These are phyloP conservation scores for Autographa gamma DNA, from an alignment of 2,888 invertebrate species.

Conservation along the genomic window DNA sequence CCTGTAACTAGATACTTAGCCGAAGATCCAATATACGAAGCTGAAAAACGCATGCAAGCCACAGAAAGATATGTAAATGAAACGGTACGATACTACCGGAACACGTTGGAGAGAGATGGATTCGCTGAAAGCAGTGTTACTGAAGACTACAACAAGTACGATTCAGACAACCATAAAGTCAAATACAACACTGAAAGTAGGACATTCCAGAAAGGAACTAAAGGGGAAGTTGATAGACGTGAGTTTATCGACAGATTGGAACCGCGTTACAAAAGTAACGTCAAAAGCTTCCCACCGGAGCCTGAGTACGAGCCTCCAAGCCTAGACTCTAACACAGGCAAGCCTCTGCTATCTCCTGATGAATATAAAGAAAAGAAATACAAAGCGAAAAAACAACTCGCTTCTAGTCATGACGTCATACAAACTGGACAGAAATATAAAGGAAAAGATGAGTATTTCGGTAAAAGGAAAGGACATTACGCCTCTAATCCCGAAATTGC, in stretches of 20 bases:
- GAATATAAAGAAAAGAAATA: constrained; percentile 88
- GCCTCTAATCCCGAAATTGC: constrained; percentile 90
- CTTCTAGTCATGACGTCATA: constrained; percentile 85
- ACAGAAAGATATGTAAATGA: constrained; percentile 89
- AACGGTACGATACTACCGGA: constrained; percentile 88
- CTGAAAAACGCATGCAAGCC: constrained; percentile 85
- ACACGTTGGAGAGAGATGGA: constrained; percentile 88
- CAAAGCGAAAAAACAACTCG: constrained; percentile 81
- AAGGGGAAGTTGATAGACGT: constrained; percentile 79
- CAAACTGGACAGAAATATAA: constrained; percentile 84
- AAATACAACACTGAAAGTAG: constrained; percentile 84
- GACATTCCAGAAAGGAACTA: constrained; percentile 76
- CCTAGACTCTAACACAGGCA: constrained; percentile 88
- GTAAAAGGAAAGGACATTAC: constrained; percentile 87
- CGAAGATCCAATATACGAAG: constrained; percentile 84
- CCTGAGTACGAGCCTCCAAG: constrained; percentile 91
- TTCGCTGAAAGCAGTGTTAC: constrained; percentile 86
- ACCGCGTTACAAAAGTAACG: constrained; percentile 73
- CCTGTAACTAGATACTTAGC: constrained; percentile 84
- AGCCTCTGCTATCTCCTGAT: constrained; percentile 90
- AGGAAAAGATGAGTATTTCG: constrained; percentile 82
- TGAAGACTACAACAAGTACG: constrained; percentile 86
- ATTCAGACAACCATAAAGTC: constrained; percentile 81
- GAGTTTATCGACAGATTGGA: constrained; percentile 78
- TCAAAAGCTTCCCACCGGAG: constrained; percentile 83